phyloP scores from a whole-genome alignment of 2,888 invertebrate genomes.

The Heliconius aoede region DNA sequence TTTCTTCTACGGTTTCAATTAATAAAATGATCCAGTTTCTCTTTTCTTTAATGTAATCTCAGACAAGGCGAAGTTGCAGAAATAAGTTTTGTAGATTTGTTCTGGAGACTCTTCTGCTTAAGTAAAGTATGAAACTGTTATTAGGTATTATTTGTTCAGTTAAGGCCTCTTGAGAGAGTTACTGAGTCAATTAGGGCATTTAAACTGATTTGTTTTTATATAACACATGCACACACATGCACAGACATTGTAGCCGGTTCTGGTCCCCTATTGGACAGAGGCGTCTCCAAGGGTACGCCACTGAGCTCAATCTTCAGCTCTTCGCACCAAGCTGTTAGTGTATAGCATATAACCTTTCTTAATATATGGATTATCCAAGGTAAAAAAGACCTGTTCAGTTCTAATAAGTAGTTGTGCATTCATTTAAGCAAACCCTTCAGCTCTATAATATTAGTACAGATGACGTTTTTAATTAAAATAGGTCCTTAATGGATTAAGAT shows the following conservation, averaged over 20 bases:
- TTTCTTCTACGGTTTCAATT: slow-evolving; percentile 34
- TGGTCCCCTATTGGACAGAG: too few species aligned
- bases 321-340: too few species aligned
- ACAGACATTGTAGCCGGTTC: too few species aligned
- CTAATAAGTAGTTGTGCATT: neutral
- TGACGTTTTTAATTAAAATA: neutral
- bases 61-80: slow-evolving; percentile 33
- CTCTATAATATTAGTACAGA: neutral
- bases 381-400: neutral
- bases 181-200: slow-evolving; percentile 39
- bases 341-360: too few species aligned
- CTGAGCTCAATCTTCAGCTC: too few species aligned
- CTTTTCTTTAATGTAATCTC: slow-evolving; percentile 32
- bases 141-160: slow-evolving; percentile 42
- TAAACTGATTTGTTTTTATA: slow-evolving; percentile 23
- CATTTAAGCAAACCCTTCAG: neutral
- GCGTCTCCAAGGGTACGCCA: too few species aligned
- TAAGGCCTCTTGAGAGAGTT: slow-evolving; percentile 32
- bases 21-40: slow-evolving; percentile 35
- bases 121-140: slow-evolving; percentile 39
- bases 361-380: too few species aligned
- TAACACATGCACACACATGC: neutral
- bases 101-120: slow-evolving; percentile 35
- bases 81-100: slow-evolving; percentile 40
- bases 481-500: neutral